Evolutionary conservation across 2,888 invertebrate species (phyloP), one percentile per base, ranked within the genome.

Genomic region (Diploptera punctata): DNA sequence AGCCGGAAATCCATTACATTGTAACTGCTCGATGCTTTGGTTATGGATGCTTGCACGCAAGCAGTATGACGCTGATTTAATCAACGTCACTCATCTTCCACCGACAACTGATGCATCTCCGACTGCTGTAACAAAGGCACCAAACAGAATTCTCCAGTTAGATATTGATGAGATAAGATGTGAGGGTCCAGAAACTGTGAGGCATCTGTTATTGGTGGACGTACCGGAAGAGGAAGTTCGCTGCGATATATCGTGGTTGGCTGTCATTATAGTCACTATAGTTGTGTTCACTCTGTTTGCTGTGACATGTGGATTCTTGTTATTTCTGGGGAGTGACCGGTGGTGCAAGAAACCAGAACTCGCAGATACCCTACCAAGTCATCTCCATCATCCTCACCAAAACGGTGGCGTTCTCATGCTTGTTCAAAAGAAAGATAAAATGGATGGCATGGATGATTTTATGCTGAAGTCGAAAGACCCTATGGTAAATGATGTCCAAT

Each of bases 21-120:
- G 95, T 83, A 95, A 95, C 82, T 95, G 95, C 81, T 94, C 94
- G 67, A 84, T 95, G 73, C 86, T 93, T 75, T 95, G 95, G 95
- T 84, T 95, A 54, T 94, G 94, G 93, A 91, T 91, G 79, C 85
- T 94, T 60, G 78, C 76, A 1, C 38, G 70, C 16, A 38, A 70
- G 18, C 73, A 73, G 31, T 21, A 29, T 7, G 77, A 78, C 62
- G 65, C 52, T 3, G 68, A 74, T 33, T 24, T 54, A 13, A 67
- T 19, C n/a, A 70, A 73, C 19, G 24, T 67, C 19, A 24, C 72
- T 18, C 5, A 24, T 0, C 57, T 57, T 9, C 29, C 57, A 16
- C 26, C n/a, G 29, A 1, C 65, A 13, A n/a, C 47, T n/a, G 65
- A 26, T 5, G 18, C 18, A 2, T 47, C 65, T 18, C 26, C 65